A percentile compares a stretch with the other conserved stretches of the same genome.
These are phyloP conservation scores for Triplophysa rosa DNA, from an alignment of 2,113 vertebrate species.

Conservation along the genomic window DNA sequence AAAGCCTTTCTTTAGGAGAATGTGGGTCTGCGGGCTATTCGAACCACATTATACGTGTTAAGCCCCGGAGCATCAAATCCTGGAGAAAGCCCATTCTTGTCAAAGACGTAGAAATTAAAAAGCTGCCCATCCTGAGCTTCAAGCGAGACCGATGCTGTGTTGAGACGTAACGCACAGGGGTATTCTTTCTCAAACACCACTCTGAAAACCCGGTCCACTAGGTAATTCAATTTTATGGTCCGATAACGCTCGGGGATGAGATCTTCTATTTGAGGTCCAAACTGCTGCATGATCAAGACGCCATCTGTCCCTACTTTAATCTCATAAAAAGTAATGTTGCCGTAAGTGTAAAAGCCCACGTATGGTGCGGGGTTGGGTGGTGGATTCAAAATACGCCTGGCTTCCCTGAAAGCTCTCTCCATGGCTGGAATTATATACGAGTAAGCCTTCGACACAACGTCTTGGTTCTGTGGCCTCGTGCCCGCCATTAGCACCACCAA, in stretches of 20 bases:
- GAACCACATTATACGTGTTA: constrained; percentile 85
- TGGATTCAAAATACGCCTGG: constrained; percentile 68
- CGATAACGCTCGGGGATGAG: constrained; percentile 81
- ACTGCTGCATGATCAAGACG: constrained; percentile 87
- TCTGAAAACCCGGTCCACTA: constrained; percentile 85
- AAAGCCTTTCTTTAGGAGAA: constrained; percentile 66
- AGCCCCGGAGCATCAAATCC: constrained; percentile 91
- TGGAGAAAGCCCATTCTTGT: constrained; percentile 80
- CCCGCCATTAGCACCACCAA: constrained; percentile 87
- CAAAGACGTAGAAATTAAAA: constrained; percentile 83
- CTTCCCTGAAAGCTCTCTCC: constrained; percentile 79
- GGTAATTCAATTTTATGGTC: constrained; percentile 82
- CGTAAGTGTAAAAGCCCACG: constrained; percentile 85
- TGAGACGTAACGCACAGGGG: constrained; percentile 82
- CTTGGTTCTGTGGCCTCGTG: constrained; percentile 75
- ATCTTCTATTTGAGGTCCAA: constrained; percentile 85
- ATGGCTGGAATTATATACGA: constrained; percentile 82
- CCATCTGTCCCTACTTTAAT: constrained; percentile 77
- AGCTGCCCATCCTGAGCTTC: constrained; percentile 90
- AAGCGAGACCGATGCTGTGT: constrained; percentile 82
- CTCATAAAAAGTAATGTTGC: constrained; percentile 88
- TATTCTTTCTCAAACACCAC: constrained; percentile 86
- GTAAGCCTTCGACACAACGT: constrained; percentile 77
- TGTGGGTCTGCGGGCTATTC: constrained; percentile 74
- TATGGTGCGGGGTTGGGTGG: constrained; percentile 81